Conservation (phyloP, 2,888 invertebrate species). For the Rhamphomyia laevipes region DNA sequence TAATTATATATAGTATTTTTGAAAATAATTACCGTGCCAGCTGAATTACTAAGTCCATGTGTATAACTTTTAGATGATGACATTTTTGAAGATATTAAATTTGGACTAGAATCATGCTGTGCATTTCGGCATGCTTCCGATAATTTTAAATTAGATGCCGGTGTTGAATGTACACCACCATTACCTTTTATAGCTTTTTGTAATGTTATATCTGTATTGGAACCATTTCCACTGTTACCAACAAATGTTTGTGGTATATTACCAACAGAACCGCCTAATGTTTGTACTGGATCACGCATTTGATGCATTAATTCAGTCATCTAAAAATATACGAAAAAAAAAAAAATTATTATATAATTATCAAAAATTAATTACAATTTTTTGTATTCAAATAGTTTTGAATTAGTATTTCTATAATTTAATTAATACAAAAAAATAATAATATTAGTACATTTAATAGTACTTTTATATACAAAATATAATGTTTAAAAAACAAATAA, state of each 20-base stretch:
- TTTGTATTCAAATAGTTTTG: no score
- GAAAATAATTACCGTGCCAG: conserved; percentile 29
- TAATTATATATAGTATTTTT: neutral
- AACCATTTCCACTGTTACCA: conserved; percentile 16
- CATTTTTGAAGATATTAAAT: conserved; percentile 33
- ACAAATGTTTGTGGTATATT: conserved; percentile 34
- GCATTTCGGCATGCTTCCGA: conserved; percentile 32
- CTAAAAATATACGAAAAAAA: conserved; percentile 19
- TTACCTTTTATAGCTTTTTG: conserved; percentile 21
- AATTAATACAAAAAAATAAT: no score
- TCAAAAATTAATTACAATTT: neutral
- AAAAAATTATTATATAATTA: neutral
- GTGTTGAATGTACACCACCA: conserved; percentile 32
- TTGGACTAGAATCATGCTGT: conserved; percentile 36
- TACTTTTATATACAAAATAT: no score
- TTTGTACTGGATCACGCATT: conserved; percentile 37
- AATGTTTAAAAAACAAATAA: no score
- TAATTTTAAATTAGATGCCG: conserved; percentile 35
- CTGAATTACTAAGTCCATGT: conserved; percentile 35
- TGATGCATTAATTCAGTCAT: conserved; percentile 39
- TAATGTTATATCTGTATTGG: conserved; percentile 20
- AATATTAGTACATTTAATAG: no score
- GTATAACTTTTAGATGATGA: conserved; percentile 37
- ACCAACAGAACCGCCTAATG: conserved; percentile 36
- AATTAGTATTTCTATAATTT: no score